Percentiles rank a stretch among this genome's conserved stretches.
Evolutionary conservation across 2,113 vertebrate genomes (phyloP).

Genomic region (Mesocricetus auratus): DNA sequence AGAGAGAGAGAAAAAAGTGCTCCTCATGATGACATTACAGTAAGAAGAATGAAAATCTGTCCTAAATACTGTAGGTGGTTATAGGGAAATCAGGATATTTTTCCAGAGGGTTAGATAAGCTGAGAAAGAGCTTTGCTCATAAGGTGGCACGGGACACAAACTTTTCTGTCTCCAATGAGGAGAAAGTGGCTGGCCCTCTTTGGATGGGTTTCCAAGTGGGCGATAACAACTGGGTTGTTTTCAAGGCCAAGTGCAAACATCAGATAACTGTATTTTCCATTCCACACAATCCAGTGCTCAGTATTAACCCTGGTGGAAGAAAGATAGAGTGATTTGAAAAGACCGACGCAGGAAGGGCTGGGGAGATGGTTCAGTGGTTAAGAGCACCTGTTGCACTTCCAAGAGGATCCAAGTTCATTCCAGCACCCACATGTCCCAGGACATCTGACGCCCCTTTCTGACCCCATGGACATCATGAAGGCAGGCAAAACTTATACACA

Average conservation of each 20-base stretch:
- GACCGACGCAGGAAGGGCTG: neutral
- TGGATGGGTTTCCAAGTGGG: conserved; percentile 36
- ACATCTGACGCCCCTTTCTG: neutral
- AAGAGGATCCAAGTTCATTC: neutral
- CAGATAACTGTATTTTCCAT: conserved; percentile 3
- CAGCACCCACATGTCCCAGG: neutral
- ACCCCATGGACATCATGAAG: neutral
- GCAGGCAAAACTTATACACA: no score
- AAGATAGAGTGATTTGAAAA: conserved; percentile 27
- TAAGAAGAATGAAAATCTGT: conserved; percentile 30
- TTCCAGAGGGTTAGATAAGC: neutral
- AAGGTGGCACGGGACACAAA: neutral
- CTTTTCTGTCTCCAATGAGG: conserved; percentile 1
- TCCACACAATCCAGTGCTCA: conserved; percentile 36
- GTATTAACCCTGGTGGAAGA: conserved; percentile 5
- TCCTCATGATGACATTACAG: neutral
- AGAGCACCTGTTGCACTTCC: neutral
- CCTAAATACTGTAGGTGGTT: conserved; percentile 24
- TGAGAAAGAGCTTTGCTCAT: neutral
- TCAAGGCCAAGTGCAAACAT: conserved; percentile 52
- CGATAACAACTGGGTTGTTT: conserved; percentile 42
- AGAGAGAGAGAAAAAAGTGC: neutral
- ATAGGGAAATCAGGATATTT: conserved; percentile 49
- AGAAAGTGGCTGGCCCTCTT: conserved; percentile 7
- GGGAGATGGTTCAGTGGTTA: neutral